These are phyloP conservation scores for Xanthia togata DNA, from an alignment of 2,888 invertebrate genomes.

Conservation along the genomic window DNA sequence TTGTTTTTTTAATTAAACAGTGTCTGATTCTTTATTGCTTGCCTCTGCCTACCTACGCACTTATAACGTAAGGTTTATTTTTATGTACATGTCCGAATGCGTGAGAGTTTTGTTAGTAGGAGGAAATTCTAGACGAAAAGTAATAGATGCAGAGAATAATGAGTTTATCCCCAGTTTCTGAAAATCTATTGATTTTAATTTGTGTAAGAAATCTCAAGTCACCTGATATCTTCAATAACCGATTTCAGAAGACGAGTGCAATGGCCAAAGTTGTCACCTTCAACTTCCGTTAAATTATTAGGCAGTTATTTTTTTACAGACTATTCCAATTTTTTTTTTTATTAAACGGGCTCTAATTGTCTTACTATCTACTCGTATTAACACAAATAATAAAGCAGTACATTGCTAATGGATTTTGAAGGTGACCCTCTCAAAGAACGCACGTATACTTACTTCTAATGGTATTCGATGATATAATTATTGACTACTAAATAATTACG, in stretches of 20 bases:
- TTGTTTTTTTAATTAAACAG: constrained; percentile 37
- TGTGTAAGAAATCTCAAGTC: too few relatives aligned
- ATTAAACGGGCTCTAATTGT: too few relatives aligned
- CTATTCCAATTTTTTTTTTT: too few relatives aligned
- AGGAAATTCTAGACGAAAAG: not conserved
- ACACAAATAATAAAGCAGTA: constrained; percentile 1
- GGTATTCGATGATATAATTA: constrained; percentile 6
- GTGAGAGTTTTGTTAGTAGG: not conserved
- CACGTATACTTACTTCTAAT: not conserved
- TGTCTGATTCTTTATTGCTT: not conserved
- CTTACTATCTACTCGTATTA: not conserved
- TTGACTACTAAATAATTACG: not conserved
- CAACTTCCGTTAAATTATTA: too few relatives aligned
- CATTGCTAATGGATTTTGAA: constrained; percentile 32
- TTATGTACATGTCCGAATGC: not conserved
- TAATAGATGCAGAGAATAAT: too few relatives aligned
- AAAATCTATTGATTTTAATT: too few relatives aligned
- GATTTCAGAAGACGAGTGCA: too few relatives aligned
- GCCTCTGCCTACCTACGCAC: not conserved
- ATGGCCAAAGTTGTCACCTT: too few relatives aligned
- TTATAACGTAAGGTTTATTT: not conserved
- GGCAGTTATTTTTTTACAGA: too few relatives aligned
- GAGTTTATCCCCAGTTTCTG: too few relatives aligned
- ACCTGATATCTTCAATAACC: too few relatives aligned
- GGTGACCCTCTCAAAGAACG: constrained; percentile 13